Evolutionary conservation across 2,113 vertebrate species (phyloP), one percentile per base, ranked within the genome.

Genomic region (Psephotus haematonotus): DNA sequence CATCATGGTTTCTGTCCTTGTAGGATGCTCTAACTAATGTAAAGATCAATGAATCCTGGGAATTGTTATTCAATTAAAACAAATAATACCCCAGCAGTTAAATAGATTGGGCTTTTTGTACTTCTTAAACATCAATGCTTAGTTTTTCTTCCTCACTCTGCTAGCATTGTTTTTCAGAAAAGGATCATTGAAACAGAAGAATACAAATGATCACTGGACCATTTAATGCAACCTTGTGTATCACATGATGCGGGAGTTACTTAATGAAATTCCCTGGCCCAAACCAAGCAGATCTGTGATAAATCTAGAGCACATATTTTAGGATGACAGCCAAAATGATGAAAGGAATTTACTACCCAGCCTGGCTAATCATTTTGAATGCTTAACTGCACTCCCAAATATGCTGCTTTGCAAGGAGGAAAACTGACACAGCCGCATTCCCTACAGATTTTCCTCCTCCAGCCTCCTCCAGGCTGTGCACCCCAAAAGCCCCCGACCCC

Each of bases 1-100:
- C 92, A 91, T 94, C 69, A 49, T 17, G 57, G 72, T 93, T 93
- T 88, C 90, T 96, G 92, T 91, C 55, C 95, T 96, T 96, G 88
- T 86, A 94, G 95, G 91, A 95, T 82, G 82, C 80, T 96, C 92
- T 89, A 92, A 95, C 95, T 96, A 96, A 96, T 79, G 77, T 95
- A 92, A 96, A 93, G 95, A 95, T 97, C 96, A 96, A 95, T 96
- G 92, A 90, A 95, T 93, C 95, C 90, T 37, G 43, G 88, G 82
- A 94, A 90, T 81, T 86, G 85, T 88, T 96, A 90, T 93, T 95
- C 37, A 79, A 95, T 95, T 95, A 6, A 47, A 94, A 80, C 69
- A 80, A 37, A 82, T 11, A 81, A 74, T 84, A 70, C n/a, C 72
- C 49, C 9, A 3, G 88, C 72, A 83, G 89, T 95, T 86, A 93